Evolutionary conservation across 2,888 invertebrate genomes (phyloP), one percentile per base, ranked within the genome.

Genomic region (Drosophila buzzatii): DNA sequence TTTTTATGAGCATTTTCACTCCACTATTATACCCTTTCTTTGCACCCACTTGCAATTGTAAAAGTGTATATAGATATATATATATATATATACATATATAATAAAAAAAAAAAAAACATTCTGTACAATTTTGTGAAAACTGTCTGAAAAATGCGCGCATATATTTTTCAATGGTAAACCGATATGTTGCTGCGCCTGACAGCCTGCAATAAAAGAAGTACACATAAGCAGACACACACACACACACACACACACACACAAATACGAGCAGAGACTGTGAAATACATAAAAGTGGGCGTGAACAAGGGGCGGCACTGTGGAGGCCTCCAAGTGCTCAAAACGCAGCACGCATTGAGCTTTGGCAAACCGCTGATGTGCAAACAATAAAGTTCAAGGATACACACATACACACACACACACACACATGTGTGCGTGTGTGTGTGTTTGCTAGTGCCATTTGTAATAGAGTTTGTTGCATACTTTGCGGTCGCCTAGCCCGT

Each of bases 351-450:
- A 76, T 74, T 58, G 68, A 70, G 81, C 76, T 70, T 76, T 73
- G 85, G 70, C 76, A 77, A 89, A 76, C 85, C 84, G 79, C 90
- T 84, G 89, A 87, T 89, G 89, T 85, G 80, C 82, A 89, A 90
- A 89, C 90, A 90, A 90, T 90, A 89, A 90, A 90, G 89, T 89
- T 90, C 89, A 89, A 89, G 89, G 90, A 85, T 84, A 79, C 62
- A 66, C 58, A 51, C 57, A 52, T 31, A 59, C 53, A n/a, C 27
- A 27, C 27, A 27, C 6, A 20, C 33, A 33, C 51, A 35, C 20
- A 52, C 23, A 23, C 23, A 23, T 4, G 4, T 55, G 42, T 53
- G 49, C 41, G 60, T 59, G 66, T 47, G 61, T 45, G 27, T 63
- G 61, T 65, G 58, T 44, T 51, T 39, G 53, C 41, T 47, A 16